These are phyloP conservation scores for Nudaria mundana DNA, from an alignment of 2,888 invertebrate genomes.

Conservation along the genomic window DNA sequence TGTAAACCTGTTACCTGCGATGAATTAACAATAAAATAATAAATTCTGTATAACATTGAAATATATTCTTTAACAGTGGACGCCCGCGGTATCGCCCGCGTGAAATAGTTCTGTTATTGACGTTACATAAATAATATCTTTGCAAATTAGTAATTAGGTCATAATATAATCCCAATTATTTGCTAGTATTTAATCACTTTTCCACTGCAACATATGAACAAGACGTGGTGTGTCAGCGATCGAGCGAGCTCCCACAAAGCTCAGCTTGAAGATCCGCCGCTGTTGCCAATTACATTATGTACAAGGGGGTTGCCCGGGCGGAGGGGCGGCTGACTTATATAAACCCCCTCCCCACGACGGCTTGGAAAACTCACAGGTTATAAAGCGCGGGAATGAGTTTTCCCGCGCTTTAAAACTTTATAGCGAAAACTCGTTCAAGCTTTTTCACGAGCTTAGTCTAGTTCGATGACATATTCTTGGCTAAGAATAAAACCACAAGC, in stretches of 20 bases:
- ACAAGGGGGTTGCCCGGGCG: conserved; percentile 38
- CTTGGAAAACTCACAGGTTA: conserved; percentile 62
- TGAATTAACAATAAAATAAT: too few species aligned
- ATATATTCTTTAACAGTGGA: too few species aligned
- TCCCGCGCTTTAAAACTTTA: conserved; percentile 75
- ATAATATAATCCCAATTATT: too few species aligned
- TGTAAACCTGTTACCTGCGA: too few species aligned
- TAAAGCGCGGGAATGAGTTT: conserved; percentile 77
- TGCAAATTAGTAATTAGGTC: too few species aligned
- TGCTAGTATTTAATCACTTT: too few species aligned
- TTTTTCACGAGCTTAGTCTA: conserved; percentile 53
- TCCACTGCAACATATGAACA: conserved; percentile 17
- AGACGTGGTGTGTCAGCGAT: conserved; percentile 40
- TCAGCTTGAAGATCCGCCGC: conserved; percentile 40
- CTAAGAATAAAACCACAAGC: conserved; percentile 23
- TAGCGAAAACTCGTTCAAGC: conserved; percentile 47
- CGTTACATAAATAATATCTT: too few species aligned
- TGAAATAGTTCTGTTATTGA: too few species aligned
- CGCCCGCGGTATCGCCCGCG: too few species aligned
- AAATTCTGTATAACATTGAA: too few species aligned
- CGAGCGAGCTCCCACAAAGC: conserved; percentile 53
- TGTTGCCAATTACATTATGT: conserved; percentile 61
- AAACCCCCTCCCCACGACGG: conserved; percentile 44
- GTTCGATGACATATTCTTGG: conserved; percentile 34
- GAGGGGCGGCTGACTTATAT: conserved; percentile 40